Evolutionary conservation across 2,888 invertebrate species (phyloP).

Genomic region (Cotesia congregata): DNA sequence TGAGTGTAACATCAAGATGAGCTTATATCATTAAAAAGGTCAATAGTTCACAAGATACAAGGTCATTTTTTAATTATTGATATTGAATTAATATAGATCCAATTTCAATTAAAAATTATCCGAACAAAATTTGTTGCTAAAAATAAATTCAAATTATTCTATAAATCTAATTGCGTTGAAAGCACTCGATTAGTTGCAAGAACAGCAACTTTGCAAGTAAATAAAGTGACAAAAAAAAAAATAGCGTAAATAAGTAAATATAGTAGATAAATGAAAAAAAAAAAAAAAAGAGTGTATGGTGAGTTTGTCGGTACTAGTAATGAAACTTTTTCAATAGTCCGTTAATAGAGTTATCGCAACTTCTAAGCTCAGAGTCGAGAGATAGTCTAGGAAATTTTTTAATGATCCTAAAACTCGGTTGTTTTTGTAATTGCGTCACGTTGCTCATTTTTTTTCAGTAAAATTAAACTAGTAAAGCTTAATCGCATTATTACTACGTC

Average conservation of each 20-base stretch:
- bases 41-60: too few relatives aligned
- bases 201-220: not conserved
- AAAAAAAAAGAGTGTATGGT: constrained; percentile 16
- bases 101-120: too few relatives aligned
- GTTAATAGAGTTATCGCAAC: constrained; percentile 13
- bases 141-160: not conserved
- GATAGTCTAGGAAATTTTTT: constrained; percentile 20
- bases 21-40: too few relatives aligned
- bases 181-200: not conserved
- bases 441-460: not conserved
- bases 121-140: not conserved
- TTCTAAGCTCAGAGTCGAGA: constrained; percentile 6
- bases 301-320: constrained; percentile 23
- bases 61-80: too few relatives aligned
- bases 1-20: too few relatives aligned
- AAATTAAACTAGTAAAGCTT: not conserved
- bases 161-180: not conserved
- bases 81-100: too few relatives aligned
- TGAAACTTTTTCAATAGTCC: constrained; percentile 33
- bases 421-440: constrained; percentile 6
- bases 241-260: not conserved
- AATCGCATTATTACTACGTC: not conserved
- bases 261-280: not conserved
- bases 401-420: constrained; percentile 20
- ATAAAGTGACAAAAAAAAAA: not conserved